These are phyloP conservation scores for Gari tellinella DNA, from an alignment of 2,888 invertebrate species.

Conservation along the genomic window DNA sequence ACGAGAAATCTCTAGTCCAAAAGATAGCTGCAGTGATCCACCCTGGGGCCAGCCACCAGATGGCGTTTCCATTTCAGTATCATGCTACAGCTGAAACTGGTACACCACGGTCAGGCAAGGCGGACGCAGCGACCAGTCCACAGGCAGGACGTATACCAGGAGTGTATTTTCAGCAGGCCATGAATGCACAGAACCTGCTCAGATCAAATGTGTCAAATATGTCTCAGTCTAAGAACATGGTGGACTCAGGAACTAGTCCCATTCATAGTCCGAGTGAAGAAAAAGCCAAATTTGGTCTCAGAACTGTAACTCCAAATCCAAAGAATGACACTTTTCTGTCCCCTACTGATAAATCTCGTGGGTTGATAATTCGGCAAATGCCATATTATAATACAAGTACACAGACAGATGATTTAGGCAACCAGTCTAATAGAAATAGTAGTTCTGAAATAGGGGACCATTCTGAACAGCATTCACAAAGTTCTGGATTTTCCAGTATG, in stretches of 20 bases:
- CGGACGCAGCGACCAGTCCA: constrained; percentile 60
- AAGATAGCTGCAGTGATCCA: constrained; percentile 62
- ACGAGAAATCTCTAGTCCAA: constrained; percentile 63
- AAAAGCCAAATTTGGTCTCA: constrained; percentile 24
- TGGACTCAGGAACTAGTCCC: constrained; percentile 66
- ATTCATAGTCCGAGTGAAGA: constrained; percentile 59
- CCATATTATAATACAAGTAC: constrained; percentile 81
- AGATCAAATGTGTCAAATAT: constrained; percentile 32
- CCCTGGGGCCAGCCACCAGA: constrained; percentile 40
- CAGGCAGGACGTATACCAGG: constrained; percentile 44
- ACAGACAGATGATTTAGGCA: constrained; percentile 73
- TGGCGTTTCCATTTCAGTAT: constrained; percentile 30
- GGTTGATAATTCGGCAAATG: constrained; percentile 73
- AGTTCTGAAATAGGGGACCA: constrained; percentile 61
- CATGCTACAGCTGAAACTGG: constrained; percentile 32
- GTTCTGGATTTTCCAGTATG: constrained; percentile 58
- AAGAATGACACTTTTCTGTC: constrained; percentile 29
- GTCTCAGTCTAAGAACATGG: constrained; percentile 35
- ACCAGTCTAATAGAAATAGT: constrained; percentile 29
- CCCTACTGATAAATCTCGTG: constrained; percentile 46
- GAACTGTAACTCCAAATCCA: constrained; percentile 43
- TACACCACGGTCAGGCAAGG: constrained; percentile 20
- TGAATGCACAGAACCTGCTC: constrained; percentile 22
- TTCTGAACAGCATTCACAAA: constrained; percentile 34
- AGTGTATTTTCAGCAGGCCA: constrained; percentile 53